Evolutionary conservation across 2,797 vertebrate species (phyloP).

Genomic region (Hydrocynus forskahlii): DNA sequence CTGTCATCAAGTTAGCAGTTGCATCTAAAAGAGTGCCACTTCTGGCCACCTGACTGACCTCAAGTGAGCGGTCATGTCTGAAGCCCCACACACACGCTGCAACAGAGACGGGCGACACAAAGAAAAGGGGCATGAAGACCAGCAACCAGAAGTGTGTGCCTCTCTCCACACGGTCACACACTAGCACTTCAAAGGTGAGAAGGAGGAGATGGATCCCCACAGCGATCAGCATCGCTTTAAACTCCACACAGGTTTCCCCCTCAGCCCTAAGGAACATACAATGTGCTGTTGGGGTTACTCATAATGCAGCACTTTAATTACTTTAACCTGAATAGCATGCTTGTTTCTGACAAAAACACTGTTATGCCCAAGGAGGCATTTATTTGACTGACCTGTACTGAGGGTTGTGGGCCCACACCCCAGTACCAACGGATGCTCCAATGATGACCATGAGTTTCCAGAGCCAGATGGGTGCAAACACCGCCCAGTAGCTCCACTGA

Average conservation of each 20-base stretch:
- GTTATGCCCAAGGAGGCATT: constrained; percentile 6
- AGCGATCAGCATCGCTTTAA: constrained; percentile 98
- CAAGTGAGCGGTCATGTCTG: constrained; percentile 93
- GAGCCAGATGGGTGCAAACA: constrained; percentile 97
- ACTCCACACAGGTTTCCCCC: constrained; percentile 98
- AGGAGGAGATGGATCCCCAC: constrained; percentile 95
- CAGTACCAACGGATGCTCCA: constrained; percentile 93
- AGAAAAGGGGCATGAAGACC: constrained; percentile 98
- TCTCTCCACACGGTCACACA: constrained; percentile 92
- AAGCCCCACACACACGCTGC: constrained; percentile 98
- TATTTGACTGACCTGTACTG: constrained; percentile 88
- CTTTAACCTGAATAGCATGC: background rate
- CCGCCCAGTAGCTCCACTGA: constrained; percentile 98
- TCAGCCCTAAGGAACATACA: constrained; percentile 83
- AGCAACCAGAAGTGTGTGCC: constrained; percentile 93
- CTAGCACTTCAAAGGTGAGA: constrained; percentile 96
- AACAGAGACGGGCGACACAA: constrained; percentile 95
- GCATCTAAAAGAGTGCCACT: background rate
- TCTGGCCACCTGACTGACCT: constrained; percentile 75
- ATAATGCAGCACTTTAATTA: background rate
- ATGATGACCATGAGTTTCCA: constrained; percentile 98
- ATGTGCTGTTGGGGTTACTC: background rate
- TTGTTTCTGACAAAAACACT: background rate
- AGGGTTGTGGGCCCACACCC: constrained; percentile 96
- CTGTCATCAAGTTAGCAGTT: background rate